These are phyloP conservation scores for Bicyclus anynana DNA, from an alignment of 1,140 invertebrate genomes.

Conservation along the genomic window DNA sequence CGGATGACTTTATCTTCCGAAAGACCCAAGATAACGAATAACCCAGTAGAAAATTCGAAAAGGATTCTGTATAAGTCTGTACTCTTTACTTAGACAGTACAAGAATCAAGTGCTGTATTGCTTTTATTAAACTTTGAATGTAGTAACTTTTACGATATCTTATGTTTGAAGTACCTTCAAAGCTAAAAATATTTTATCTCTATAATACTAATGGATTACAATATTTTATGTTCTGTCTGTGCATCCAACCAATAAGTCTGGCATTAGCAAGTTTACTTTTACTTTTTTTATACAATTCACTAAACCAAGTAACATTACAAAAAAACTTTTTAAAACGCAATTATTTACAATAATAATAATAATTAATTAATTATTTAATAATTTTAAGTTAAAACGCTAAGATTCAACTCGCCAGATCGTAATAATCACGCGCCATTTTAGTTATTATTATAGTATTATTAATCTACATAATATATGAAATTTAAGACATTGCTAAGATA, in stretches of 20 bases:
- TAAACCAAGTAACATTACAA: constrained; percentile 10
- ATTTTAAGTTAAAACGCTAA: constrained; percentile 2
- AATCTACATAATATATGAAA: constrained; percentile 5
- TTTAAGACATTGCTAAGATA: constrained; percentile 10
- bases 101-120: too few relatives aligned
- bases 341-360: constrained; percentile 16
- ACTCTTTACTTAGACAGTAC: too few relatives aligned
- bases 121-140: too few relatives aligned
- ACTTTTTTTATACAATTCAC: constrained; percentile 10
- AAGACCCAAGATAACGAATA: too few relatives aligned
- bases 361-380: background rate
- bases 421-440: background rate
- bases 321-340: constrained; percentile 8
- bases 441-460: background rate
- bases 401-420: constrained; percentile 10
- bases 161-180: background rate
- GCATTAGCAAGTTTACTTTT: background rate
- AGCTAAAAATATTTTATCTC: constrained; percentile 12
- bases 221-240: background rate
- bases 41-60: too few relatives aligned
- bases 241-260: background rate
- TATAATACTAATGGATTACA: constrained; percentile 15
- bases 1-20: too few relatives aligned
- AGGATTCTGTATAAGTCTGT: too few relatives aligned
- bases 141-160: background rate